A percentile compares a stretch with the other conserved stretches of the same genome.
These are phyloP conservation scores for Volucella inanis DNA, from an alignment of 2,888 invertebrate species.

Conservation along the genomic window DNA sequence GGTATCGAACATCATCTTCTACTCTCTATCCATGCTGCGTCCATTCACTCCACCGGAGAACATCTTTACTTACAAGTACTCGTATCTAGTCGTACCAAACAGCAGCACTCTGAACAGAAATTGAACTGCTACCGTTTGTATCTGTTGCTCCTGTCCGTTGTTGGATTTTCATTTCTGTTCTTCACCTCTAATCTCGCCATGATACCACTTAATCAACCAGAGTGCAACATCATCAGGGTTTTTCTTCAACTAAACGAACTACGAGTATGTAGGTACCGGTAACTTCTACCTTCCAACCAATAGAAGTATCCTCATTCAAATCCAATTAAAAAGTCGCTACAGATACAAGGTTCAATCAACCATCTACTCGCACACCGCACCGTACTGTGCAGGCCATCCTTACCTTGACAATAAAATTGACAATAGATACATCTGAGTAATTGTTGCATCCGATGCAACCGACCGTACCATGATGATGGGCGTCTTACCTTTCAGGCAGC, in stretches of 20 bases:
- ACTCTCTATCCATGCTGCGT: not conserved
- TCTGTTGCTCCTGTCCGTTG: slow-evolving; percentile 41
- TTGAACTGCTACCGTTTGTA: slow-evolving; percentile 64
- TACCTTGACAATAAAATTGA: slow-evolving; percentile 50
- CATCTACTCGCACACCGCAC: not conserved
- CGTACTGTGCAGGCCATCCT: not conserved
- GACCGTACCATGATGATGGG: slow-evolving; percentile 9
- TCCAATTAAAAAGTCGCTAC: slow-evolving; percentile 68
- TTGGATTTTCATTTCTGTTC: slow-evolving; percentile 39
- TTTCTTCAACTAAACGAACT: slow-evolving; percentile 11
- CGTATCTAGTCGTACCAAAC: not conserved
- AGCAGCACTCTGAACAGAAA: slow-evolving; percentile 25
- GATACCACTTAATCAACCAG: slow-evolving; percentile 73
- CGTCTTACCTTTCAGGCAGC: slow-evolving; percentile 35
- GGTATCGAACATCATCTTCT: slow-evolving; percentile 66
- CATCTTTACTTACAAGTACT: slow-evolving; percentile 39
- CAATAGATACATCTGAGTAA: slow-evolving; percentile 71
- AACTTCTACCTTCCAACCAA: not conserved
- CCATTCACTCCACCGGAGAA: slow-evolving; percentile 25
- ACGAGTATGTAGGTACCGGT: no score
- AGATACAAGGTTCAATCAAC: slow-evolving; percentile 54
- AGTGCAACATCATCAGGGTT: slow-evolving; percentile 52
- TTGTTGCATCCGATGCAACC: slow-evolving; percentile 49
- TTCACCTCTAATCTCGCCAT: slow-evolving; percentile 63
- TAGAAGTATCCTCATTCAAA: slow-evolving; percentile 46